Evolutionary conservation across 2,888 invertebrate species (phyloP), one percentile per base, ranked within the genome.

Genomic region (Leptura quadrifasciata): DNA sequence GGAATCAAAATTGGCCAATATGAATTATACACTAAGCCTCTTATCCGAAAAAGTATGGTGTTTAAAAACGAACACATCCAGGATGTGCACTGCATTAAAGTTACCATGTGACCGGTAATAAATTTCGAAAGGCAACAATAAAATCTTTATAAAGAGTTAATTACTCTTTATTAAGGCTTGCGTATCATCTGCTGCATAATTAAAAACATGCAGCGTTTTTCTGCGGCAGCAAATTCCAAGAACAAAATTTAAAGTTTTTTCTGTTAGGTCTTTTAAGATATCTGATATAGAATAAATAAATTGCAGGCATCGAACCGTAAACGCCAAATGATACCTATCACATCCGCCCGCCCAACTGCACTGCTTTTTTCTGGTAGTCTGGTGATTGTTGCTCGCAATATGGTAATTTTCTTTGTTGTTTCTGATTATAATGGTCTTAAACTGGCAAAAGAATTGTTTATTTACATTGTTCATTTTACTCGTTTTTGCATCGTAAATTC

Each of bases 351-450:
- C 72, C 63, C 61, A 52, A 64, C 52, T 64, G 72, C 63, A 64
- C 54, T 72, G 72, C 39, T 69, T 64, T 72, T 72, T 72, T 72
- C 54, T 54, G 72, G 20, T 24, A 47, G 24, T 52, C 58, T 69
- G 69, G 39, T 35, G 69, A 69, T 58, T 69, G 69, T 69, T 69
- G 39, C 69, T 58, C 57, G 21, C 58, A 58, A 39, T 72, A 72
- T 72, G 72, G 72, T 72, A 72, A 72, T 72, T 72, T 63, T 72
- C 72, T 64, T 64, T 72, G 63, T 61, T 69, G 58, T 21, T 60
- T 60, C 57, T 69, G 20, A 8, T 58, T 47, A 24, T 69, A 58
- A 47, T 52, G n/a, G 31, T 68, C 5, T 35, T 39, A 58, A 69
- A 21, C 35, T 58, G 27, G 9, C 27, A 24, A 54, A 27, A 54